These are phyloP conservation scores for Monoplex corrugatus DNA, from an alignment of 2,888 invertebrate species.

Conservation along the genomic window DNA sequence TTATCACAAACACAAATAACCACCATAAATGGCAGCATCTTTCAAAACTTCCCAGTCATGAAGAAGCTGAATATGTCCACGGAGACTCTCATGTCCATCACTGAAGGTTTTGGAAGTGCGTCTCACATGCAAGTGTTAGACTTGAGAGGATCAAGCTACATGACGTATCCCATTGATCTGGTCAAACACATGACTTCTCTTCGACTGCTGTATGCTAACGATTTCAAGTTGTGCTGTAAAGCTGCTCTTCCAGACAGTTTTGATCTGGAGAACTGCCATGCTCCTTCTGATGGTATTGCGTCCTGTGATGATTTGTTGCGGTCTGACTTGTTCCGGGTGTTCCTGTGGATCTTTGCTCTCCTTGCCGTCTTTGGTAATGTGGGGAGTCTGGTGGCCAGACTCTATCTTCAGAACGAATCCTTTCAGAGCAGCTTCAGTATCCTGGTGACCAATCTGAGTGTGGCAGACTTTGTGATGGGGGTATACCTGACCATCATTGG, in stretches of 20 bases:
- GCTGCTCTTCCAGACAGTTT: slow-evolving; percentile 31
- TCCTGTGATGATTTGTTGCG: slow-evolving; percentile 51
- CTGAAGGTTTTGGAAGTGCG: slow-evolving; percentile 25
- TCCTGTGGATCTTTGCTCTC: slow-evolving; percentile 46
- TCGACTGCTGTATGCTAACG: slow-evolving; percentile 36
- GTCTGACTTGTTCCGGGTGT: slow-evolving; percentile 35
- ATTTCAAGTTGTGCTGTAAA: slow-evolving; percentile 49
- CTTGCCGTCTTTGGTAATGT: slow-evolving; percentile 47
- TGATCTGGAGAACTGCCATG: slow-evolving; percentile 26
- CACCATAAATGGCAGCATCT: neutral
- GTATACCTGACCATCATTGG: slow-evolving; percentile 66
- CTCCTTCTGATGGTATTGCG: slow-evolving; percentile 49
- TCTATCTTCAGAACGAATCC: slow-evolving; percentile 29
- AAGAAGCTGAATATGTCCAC: slow-evolving; percentile 32
- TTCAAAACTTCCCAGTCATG: slow-evolving; percentile 7
- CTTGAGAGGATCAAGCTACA: slow-evolving; percentile 23
- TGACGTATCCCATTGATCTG: slow-evolving; percentile 28
- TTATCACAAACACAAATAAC: slow-evolving; percentile 23
- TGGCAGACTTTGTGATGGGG: slow-evolving; percentile 63
- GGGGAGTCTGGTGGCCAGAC: slow-evolving; percentile 48
- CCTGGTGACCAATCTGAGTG: slow-evolving; percentile 53
- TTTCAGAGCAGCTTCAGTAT: slow-evolving; percentile 40
- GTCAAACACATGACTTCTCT: slow-evolving; percentile 18
- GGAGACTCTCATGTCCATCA: slow-evolving; percentile 1
- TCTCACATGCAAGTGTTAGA: slow-evolving; percentile 18